Base-by-base conservation (phyloP, 2,888 invertebrate species). In the Cinara cedri region DNA sequence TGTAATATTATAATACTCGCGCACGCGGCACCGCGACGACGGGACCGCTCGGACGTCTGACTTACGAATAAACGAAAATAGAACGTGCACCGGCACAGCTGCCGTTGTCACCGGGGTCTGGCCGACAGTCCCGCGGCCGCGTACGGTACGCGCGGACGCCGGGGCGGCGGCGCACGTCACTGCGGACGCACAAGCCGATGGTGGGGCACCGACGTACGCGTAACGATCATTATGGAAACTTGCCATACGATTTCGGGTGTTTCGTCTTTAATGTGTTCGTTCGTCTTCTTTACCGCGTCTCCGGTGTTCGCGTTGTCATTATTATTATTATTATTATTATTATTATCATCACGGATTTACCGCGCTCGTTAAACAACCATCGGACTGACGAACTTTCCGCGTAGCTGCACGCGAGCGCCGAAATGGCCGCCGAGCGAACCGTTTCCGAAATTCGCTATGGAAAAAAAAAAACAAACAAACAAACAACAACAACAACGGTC, bases 11-110 rank as follows among this genome's bases (percentile, higher is more conserved):
- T n/a, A n/a, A n/a, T 10, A 51, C 13, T 24, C 49, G 26, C 16
- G 55, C 16, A 24, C 13, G 9, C 8, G 24, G 24, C 34, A 19
- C 26, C 3, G 54, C 34, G 34, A 9, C 72, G 72, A 46, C 26
- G 49, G 46, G 3, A 3, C 3, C 51, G 8, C n/a, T 26, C 46
- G 11, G 60, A 51, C 13, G 57, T 44, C 71, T 46, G 55, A 44
- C 57, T 46, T 8, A 57, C 44, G 72, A 57, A 46, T 46, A 49
- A 62, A 60, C 74, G 54, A 75, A 75, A 75, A 75, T 75, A 75
- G 74, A 75, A 54, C 62, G 60, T 24, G 44, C 57, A 11, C 68
- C n/a, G 1, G 54, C 6, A 54, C 74, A 74, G 63, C 63, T 54
- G 63, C n/a, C 34, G 8, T 13, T 8, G 34, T 21, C 21, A 16